Conservation (phyloP, 2,888 invertebrate species). For the Coenonympha arcania region DNA sequence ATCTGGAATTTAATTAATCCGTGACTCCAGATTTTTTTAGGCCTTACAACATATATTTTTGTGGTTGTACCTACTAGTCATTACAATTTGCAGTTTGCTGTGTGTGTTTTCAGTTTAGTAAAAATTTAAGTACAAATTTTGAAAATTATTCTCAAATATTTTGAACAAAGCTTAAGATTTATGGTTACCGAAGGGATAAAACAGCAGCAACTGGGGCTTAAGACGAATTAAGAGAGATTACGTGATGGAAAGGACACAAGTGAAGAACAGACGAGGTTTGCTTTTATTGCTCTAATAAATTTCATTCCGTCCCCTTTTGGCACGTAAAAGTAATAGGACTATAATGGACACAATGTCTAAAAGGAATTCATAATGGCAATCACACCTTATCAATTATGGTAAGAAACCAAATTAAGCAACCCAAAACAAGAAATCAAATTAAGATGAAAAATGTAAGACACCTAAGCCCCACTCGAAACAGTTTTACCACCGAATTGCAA, state of each 20-base stretch:
- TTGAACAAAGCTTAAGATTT: constrained; percentile 13
- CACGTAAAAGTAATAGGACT: neutral
- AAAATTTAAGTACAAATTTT: no score
- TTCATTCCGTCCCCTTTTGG: constrained; percentile 1
- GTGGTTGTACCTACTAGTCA: no score
- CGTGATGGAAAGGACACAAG: constrained; percentile 15
- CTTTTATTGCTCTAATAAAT: constrained; percentile 16
- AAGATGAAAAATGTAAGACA: no score
- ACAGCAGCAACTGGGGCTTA: constrained; percentile 16
- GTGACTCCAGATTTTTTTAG: no score
- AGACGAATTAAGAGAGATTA: constrained; percentile 22
- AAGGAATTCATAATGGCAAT: neutral
- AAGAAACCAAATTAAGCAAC: no score
- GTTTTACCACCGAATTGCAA: no score
- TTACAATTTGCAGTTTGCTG: no score
- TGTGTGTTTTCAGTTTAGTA: no score
- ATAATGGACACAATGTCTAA: neutral
- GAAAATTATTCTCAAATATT: constrained; percentile 8
- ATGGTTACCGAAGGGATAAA: constrained; percentile 17
- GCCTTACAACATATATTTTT: no score
- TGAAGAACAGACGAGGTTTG: constrained; percentile 10
- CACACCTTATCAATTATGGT: neutral
- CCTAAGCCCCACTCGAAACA: no score
- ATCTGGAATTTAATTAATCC: no score
- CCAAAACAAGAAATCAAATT: no score